These are phyloP conservation scores for Uropsilus gracilis DNA, from an alignment of 2,113 vertebrate genomes.

Conservation along the genomic window DNA sequence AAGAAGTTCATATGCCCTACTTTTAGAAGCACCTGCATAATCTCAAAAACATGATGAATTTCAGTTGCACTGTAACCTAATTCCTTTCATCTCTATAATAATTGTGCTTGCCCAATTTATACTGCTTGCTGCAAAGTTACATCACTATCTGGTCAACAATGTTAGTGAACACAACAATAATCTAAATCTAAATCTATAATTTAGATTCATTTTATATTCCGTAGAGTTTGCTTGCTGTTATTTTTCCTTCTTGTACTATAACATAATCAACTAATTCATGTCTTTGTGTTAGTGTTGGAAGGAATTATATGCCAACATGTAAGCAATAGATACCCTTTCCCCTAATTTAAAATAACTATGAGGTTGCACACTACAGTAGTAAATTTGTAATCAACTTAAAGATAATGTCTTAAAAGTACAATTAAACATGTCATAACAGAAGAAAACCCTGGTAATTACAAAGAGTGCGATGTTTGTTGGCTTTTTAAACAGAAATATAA, in stretches of 20 bases:
- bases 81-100: constrained; percentile 46
- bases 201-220: constrained; percentile 22
- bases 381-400: constrained; percentile 85
- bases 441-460: constrained; percentile 81
- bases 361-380: constrained; percentile 76
- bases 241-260: constrained; percentile 80
- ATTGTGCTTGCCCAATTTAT: background rate
- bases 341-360: constrained; percentile 85
- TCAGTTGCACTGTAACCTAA: constrained; percentile 14
- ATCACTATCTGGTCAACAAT: background rate
- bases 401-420: constrained; percentile 82
- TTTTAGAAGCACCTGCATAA: constrained; percentile 51
- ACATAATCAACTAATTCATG: constrained; percentile 85
- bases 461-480: constrained; percentile 56
- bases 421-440: constrained; percentile 83
- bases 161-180: constrained; percentile 12
- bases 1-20: background rate
- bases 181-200: too few relatives aligned
- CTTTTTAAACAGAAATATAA: constrained; percentile 56
- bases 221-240: background rate
- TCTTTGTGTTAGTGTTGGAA: constrained; percentile 82
- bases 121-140: background rate
- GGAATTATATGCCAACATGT: constrained; percentile 80
- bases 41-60: constrained; percentile 4
- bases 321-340: constrained; percentile 80